Base-by-base conservation (phyloP, 2,888 invertebrate species). In the Siphonodentalium dalli region DNA sequence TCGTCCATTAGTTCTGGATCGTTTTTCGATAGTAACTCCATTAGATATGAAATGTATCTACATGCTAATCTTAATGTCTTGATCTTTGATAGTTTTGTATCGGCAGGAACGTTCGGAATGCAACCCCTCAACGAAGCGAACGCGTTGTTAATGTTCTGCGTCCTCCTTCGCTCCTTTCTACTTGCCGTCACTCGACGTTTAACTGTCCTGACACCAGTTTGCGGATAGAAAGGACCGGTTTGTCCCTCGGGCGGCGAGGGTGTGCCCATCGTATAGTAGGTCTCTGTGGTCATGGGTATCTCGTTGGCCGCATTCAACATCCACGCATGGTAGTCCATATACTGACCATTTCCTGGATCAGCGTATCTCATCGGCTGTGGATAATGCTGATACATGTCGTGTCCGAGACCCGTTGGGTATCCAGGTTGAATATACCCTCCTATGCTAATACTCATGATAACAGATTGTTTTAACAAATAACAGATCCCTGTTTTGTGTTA, bases 81-180 rank as follows among this genome's bases (percentile, higher is more conserved):
- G 69, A 96, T 96, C 87, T 93, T 87, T 13, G 93, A 93, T 26
- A 96, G 83, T 82, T 96, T 97, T 0, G 96, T 97, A 77, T 97
- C 96, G 0, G 92, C 89, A 0, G 96, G 96, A 1, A 97, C 95
- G 75, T 96, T 95, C 0, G 97, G 97, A 70, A 97, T 97, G 80
- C 94, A 92, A 62, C 94, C 93, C 13, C 96, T 83, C 0, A 97
- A 84, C 72, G 93, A 92, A 0, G 93, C 90, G 79, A 96, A 97
- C 0, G 96, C 96, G 44, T 91, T 93, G 83, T 97, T 97, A 62
- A 97, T 97, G 67, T 92, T 93, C 78, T 92, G 91, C 0, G 96
- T 97, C 45, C 96, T 85, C 63, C 94, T 83, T 9, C 96, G 82
- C 78, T 97, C 96, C 79, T 97, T 97, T 83, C 93, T 93, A 81